Conservation (phyloP, 2,113 vertebrate genomes). For the Corythoichthys intestinalis region DNA sequence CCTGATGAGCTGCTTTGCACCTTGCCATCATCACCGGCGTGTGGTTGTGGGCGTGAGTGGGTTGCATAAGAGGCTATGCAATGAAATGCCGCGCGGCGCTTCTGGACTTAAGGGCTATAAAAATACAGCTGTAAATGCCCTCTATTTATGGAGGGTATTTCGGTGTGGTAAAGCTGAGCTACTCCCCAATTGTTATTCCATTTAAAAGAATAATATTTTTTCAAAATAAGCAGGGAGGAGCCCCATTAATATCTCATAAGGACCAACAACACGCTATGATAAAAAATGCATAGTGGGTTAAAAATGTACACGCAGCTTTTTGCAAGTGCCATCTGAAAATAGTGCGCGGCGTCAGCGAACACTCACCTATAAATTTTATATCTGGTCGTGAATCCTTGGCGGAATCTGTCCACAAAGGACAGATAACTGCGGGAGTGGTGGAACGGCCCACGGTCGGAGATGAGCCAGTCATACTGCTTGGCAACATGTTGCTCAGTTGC, state of each 20-base stretch:
- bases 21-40: neutral
- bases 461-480: slow-evolving; percentile 99
- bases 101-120: slow-evolving; percentile 8
- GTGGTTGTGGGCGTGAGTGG: slow-evolving; percentile 6
- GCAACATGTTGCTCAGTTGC: slow-evolving; percentile 97
- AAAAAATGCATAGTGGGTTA: slow-evolving; percentile 25
- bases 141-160: slow-evolving; percentile 5
- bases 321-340: slow-evolving; percentile 42
- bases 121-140: neutral
- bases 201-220: neutral
- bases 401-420: slow-evolving; percentile 99
- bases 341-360: slow-evolving; percentile 41
- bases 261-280: slow-evolving; percentile 6
- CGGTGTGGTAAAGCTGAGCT: neutral
- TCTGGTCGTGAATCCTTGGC: slow-evolving; percentile 99
- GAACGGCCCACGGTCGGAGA: slow-evolving; percentile 99
- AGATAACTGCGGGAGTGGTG: slow-evolving; percentile 98
- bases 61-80: slow-evolving; percentile 1
- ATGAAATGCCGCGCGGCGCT: neutral
- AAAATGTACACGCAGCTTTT: slow-evolving; percentile 47
- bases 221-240: neutral
- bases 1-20: neutral
- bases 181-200: neutral
- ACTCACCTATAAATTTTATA: slow-evolving; percentile 99
- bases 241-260: slow-evolving; percentile 4